A percentile compares a stretch with the other conserved stretches of the same genome.
These are phyloP conservation scores for Sylvilagus bachmani DNA, from an alignment of 2,113 vertebrate genomes.

Conservation along the genomic window DNA sequence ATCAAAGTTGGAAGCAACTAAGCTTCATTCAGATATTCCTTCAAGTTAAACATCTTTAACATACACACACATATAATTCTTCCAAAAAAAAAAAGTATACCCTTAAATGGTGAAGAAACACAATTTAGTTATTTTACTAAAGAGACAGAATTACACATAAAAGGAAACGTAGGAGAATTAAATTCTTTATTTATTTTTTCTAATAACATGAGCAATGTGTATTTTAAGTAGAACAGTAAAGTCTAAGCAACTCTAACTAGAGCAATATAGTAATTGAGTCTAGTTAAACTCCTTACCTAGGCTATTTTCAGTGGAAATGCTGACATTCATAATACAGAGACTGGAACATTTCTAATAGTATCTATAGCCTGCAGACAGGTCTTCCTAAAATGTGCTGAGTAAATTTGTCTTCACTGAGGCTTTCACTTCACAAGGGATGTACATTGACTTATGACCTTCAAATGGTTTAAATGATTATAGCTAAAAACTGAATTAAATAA, in stretches of 20 bases:
- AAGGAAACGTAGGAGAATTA: background rate
- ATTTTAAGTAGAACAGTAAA: background rate
- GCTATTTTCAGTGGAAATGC: conserved; percentile 44
- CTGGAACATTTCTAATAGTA: background rate
- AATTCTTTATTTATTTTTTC: conserved; percentile 20
- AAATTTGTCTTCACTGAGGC: conserved; percentile 43
- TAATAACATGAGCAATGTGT: background rate
- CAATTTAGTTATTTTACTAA: background rate
- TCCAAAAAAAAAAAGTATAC: background rate
- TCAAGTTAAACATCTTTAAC: background rate
- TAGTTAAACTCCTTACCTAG: background rate
- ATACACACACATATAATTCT: background rate
- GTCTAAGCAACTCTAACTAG: conserved; percentile 17
- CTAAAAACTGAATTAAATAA: conserved; percentile 64
- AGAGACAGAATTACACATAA: conserved; percentile 4
- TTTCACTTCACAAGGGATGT: conserved; percentile 37
- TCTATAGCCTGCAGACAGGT: background rate
- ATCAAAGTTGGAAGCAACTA: background rate
- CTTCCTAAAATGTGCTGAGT: conserved; percentile 51
- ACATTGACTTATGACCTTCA: conserved; percentile 49
- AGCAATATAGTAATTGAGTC: background rate
- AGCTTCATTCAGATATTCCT: background rate
- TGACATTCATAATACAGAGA: background rate
- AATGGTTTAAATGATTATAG: conserved; percentile 26
- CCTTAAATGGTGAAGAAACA: background rate